Conservation (phyloP, 2,888 invertebrate genomes). For the Ichneumoninae sp. region DNA sequence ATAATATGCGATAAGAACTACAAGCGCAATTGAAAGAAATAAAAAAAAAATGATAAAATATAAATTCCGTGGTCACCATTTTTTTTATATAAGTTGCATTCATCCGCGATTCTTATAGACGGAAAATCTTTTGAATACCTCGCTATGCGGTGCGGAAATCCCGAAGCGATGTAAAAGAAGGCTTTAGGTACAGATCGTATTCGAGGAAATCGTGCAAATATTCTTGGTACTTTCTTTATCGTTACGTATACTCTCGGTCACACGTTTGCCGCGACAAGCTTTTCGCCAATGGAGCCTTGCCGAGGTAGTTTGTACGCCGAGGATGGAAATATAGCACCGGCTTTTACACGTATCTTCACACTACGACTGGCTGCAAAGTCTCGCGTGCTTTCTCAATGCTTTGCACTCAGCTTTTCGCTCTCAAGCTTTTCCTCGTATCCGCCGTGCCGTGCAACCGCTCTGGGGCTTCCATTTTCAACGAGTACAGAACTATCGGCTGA, state of each 20-base stretch:
- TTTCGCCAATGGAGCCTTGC: constrained; percentile 15
- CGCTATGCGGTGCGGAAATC: not conserved
- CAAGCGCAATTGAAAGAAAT: too few relatives aligned
- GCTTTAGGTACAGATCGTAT: constrained; percentile 2
- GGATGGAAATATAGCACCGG: constrained; percentile 41
- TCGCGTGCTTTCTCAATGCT: constrained; percentile 31
- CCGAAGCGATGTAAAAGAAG: constrained; percentile 7
- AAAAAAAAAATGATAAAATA: not conserved
- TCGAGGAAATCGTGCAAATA: constrained; percentile 28
- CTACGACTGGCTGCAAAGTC: constrained; percentile 21
- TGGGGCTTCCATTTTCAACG: constrained; percentile 57
- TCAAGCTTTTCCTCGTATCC: constrained; percentile 9
- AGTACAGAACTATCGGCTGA: constrained; percentile 37
- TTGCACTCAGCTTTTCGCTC: not conserved
- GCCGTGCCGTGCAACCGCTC: constrained; percentile 35
- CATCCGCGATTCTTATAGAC: not conserved
- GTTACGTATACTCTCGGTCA: constrained; percentile 20
- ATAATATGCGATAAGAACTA: not conserved
- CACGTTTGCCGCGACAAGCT: constrained; percentile 13
- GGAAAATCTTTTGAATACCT: not conserved
- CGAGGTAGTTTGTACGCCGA: constrained; percentile 1
- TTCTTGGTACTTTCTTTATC: constrained; percentile 1
- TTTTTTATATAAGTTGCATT: not conserved
- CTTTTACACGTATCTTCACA: constrained; percentile 44
- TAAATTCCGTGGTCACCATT: not conserved